A percentile compares a stretch with the other conserved stretches of the same genome.
Evolutionary conservation across 2,888 invertebrate species (phyloP).

Genomic region (Macrophya alboannulata): DNA sequence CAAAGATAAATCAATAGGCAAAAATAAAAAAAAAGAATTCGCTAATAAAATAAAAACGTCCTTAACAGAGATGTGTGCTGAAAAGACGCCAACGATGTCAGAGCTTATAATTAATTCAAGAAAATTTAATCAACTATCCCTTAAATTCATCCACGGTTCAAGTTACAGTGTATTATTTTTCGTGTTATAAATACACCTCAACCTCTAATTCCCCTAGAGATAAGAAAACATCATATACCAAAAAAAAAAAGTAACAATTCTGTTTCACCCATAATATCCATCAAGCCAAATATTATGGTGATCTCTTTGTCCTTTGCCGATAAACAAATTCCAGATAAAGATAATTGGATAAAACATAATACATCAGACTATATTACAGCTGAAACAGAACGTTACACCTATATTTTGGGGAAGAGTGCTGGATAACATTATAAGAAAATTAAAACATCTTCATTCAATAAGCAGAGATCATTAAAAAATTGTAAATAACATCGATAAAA

Average conservation of each 20-base stretch:
- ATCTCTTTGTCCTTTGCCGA: background rate
- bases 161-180: constrained; percentile 51
- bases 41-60: constrained; percentile 8
- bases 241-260: constrained; percentile 48
- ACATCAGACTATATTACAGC: constrained; percentile 12
- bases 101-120: constrained; percentile 23
- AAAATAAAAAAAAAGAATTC: background rate
- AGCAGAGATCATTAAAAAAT: constrained; percentile 1
- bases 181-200: constrained; percentile 51
- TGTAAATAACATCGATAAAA: background rate
- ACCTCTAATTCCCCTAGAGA: constrained; percentile 56
- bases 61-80: constrained; percentile 18
- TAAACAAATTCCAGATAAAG: background rate
- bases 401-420: constrained; percentile 48
- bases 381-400: constrained; percentile 42
- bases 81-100: constrained; percentile 38
- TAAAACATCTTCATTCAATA: constrained; percentile 12
- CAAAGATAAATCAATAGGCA: background rate
- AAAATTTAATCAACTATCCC: constrained; percentile 52
- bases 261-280: constrained; percentile 37
- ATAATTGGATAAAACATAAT: background rate
- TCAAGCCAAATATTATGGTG: background rate
- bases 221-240: constrained; percentile 42
- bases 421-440: constrained; percentile 37
- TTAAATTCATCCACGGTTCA: constrained; percentile 40